Percentiles rank a stretch among this genome's conserved stretches.
Evolutionary conservation across 1,140 invertebrate genomes (phyloP).

Genomic region (Portunus trituberculatus): DNA sequence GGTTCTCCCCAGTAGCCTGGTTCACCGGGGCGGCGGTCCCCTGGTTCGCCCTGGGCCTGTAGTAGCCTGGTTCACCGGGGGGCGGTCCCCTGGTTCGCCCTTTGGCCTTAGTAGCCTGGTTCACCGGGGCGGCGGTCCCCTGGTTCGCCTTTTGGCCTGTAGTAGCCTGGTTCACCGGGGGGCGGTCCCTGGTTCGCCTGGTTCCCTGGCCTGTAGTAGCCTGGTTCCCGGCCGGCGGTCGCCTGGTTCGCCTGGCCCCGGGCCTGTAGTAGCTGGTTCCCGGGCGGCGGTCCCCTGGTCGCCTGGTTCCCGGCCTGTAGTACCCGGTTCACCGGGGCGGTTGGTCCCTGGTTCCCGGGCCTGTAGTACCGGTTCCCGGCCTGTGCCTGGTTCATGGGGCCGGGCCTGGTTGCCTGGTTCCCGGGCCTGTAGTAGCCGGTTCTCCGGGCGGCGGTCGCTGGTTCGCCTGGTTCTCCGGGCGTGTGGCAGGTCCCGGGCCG

Average conservation of each 20-base stretch:
- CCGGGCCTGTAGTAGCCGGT: conserved; percentile 6
- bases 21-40: too few species aligned
- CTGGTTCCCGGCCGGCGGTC: too few species aligned
- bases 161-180: background rate
- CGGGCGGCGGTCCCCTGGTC: conserved; percentile 20
- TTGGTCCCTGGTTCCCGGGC: background rate
- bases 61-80: conserved; percentile 31
- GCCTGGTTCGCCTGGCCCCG: conserved; percentile 39
- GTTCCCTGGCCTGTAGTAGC: background rate
- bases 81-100: conserved; percentile 10
- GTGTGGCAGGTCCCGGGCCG: background rate
- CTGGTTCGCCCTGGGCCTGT: conserved; percentile 22
- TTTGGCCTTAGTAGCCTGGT: background rate
- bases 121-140: background rate
- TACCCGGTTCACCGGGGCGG: conserved; percentile 22
- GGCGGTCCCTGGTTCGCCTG: background rate
- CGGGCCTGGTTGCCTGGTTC: conserved; percentile 33
- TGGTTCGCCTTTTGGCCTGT: conserved; percentile 32
- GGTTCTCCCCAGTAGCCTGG: background rate
- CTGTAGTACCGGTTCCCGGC: too few species aligned
- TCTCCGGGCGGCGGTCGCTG: conserved; percentile 27
- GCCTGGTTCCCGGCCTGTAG: background rate
- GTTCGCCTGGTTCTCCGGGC: background rate
- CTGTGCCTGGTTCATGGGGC: background rate
- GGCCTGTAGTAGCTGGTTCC: background rate